Evolutionary conservation across 2,113 vertebrate species (phyloP).

Genomic region (Leucopsar rothschildi): DNA sequence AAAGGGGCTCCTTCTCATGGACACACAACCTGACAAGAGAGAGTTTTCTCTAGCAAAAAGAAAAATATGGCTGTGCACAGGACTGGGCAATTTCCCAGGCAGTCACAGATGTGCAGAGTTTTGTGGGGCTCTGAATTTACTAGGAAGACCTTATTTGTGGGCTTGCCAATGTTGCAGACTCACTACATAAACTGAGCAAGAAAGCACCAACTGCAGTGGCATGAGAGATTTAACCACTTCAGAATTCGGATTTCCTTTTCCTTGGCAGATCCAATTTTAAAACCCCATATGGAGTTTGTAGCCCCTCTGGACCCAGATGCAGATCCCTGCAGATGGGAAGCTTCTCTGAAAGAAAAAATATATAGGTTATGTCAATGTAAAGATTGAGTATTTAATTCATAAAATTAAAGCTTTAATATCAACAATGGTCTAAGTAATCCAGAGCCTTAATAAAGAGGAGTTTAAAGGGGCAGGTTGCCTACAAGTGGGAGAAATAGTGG

Average conservation of each 20-base stretch:
- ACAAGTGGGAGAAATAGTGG: not conserved
- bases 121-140: not conserved
- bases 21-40: not conserved
- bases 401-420: not conserved
- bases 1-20: constrained; percentile 37
- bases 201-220: not conserved
- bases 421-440: not conserved
- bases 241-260: not conserved
- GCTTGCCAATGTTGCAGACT: not conserved
- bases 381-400: not conserved
- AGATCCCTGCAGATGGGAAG: not conserved
- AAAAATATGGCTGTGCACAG: not conserved
- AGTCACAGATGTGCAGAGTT: constrained; percentile 18
- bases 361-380: not conserved
- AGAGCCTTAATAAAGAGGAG: not conserved
- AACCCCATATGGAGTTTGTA: not conserved
- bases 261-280: not conserved
- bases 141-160: not conserved
- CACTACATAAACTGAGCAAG: not conserved
- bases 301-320: not conserved
- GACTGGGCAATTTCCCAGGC: constrained; percentile 3
- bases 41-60: not conserved
- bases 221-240: not conserved
- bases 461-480: not conserved
- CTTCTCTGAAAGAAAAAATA: not conserved